These are phyloP conservation scores for Pogonomyrmex californicus DNA, from an alignment of 1,140 invertebrate species.

Conservation along the genomic window DNA sequence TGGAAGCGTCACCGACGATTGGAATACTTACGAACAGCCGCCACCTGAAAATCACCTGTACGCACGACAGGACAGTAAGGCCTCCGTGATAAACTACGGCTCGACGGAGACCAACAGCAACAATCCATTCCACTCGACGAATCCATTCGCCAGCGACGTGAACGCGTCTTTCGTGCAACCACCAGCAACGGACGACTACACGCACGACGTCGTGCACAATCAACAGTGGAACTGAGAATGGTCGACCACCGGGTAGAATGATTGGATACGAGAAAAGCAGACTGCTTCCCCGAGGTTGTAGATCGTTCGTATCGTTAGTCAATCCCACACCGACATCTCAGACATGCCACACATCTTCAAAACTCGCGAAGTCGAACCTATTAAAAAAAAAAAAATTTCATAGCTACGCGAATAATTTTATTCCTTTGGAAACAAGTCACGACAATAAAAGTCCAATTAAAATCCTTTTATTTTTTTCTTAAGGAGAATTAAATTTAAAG, in stretches of 20 bases:
- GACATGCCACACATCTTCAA: slow-evolving; percentile 10
- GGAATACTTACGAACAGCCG: slow-evolving; percentile 79
- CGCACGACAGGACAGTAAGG: slow-evolving; percentile 71
- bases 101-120: slow-evolving; percentile 81
- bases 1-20: slow-evolving; percentile 73
- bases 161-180: slow-evolving; percentile 83
- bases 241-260: slow-evolving; percentile 3
- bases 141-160: slow-evolving; percentile 82
- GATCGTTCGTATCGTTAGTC: slow-evolving; percentile 25
- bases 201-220: slow-evolving; percentile 82
- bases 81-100: slow-evolving; percentile 81
- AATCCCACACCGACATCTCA: not conserved
- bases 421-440: not conserved
- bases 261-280: slow-evolving; percentile 36
- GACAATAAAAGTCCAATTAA: not conserved
- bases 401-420: not conserved
- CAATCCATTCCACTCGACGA: slow-evolving; percentile 85
- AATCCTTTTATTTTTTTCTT: not conserved
- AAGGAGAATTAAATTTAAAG: slow-evolving; percentile 3
- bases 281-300: slow-evolving; percentile 41
- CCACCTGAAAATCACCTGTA: slow-evolving; percentile 60
- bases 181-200: slow-evolving; percentile 81
- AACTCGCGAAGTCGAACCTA: not conserved
- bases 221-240: slow-evolving; percentile 81
- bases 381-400: not conserved